Conservation (phyloP, 2,113 vertebrate species). For the Perca schrenkii region DNA sequence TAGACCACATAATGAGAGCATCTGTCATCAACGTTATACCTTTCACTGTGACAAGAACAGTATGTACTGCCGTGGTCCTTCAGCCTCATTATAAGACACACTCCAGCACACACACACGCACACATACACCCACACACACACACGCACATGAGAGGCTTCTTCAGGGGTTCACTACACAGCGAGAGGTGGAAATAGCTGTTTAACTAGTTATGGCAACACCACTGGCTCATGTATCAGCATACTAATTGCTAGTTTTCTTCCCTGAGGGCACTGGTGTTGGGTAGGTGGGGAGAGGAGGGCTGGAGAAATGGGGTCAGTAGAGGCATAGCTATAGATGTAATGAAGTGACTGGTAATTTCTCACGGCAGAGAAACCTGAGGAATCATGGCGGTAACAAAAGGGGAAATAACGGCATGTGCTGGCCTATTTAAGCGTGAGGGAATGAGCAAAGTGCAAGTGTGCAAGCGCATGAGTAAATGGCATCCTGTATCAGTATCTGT, state of each 20-base stretch:
- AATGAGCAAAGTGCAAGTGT: slow-evolving; percentile 58
- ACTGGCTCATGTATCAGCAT: slow-evolving; percentile 71
- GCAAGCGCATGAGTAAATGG: slow-evolving; percentile 25
- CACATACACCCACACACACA: background rate
- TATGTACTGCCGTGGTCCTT: slow-evolving; percentile 65
- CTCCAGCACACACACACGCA: background rate
- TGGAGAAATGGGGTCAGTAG: slow-evolving; percentile 56
- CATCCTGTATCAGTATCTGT: slow-evolving; percentile 1
- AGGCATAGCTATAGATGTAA: slow-evolving; percentile 57
- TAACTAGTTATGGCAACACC: slow-evolving; percentile 73
- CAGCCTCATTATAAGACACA: slow-evolving; percentile 63
- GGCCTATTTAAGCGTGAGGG: slow-evolving; percentile 43
- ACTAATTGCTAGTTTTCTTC: slow-evolving; percentile 71
- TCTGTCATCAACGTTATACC: slow-evolving; percentile 71
- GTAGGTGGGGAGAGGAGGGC: slow-evolving; percentile 30
- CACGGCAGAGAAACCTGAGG: slow-evolving; percentile 24
- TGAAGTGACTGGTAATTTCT: slow-evolving; percentile 60
- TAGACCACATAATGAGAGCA: slow-evolving; percentile 70
- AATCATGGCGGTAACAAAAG: slow-evolving; percentile 20
- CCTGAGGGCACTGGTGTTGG: slow-evolving; percentile 48
- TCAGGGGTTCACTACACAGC: slow-evolving; percentile 22
- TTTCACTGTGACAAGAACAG: slow-evolving; percentile 73
- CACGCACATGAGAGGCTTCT: slow-evolving; percentile 32
- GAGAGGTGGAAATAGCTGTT: slow-evolving; percentile 64
- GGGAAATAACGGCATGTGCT: slow-evolving; percentile 12